Percentiles rank a stretch among this genome's conserved stretches.
Conservation (phyloP, 92 coral and sea anemone species). For the Actinernus sp. region DNA sequence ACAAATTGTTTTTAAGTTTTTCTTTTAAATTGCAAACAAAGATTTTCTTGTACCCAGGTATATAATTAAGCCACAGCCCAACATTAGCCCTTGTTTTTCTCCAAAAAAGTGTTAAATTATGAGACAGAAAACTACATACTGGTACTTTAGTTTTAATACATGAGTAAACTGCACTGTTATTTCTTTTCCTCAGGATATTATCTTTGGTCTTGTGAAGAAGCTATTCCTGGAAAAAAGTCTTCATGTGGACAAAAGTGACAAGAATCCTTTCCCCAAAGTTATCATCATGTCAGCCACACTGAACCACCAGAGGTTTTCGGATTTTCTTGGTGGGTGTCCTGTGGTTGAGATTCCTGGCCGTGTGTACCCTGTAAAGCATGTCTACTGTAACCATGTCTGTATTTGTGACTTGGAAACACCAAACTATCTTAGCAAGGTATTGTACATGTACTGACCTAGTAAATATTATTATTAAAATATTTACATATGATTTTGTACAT, state of each 20-base stretch:
- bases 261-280: slow-evolving; percentile 67
- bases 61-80: no score
- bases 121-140: no score
- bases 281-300: slow-evolving; percentile 93
- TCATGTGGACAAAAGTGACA: slow-evolving; percentile 2
- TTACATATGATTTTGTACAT: no score
- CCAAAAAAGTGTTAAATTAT: no score
- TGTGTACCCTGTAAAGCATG: slow-evolving; percentile 76
- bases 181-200: slow-evolving; percentile 73
- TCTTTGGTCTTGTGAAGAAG: slow-evolving; percentile 91
- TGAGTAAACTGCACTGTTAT: no score
- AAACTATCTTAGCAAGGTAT: slow-evolving; percentile 81
- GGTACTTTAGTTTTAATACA: not conserved
- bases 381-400: slow-evolving; percentile 75
- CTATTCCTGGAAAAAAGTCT: slow-evolving; percentile 51
- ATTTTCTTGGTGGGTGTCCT: slow-evolving; percentile 85
- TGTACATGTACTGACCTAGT: no score
- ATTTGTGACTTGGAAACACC: slow-evolving; percentile 78
- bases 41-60: no score
- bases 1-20: no score
- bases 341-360: slow-evolving; percentile 94
- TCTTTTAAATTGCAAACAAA: no score
- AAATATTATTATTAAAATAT: no score
- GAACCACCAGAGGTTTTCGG: slow-evolving; percentile 86
- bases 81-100: no score